phyloP scores from a whole-genome alignment of 2,797 vertebrate species.

The Amblyraja radiata region DNA sequence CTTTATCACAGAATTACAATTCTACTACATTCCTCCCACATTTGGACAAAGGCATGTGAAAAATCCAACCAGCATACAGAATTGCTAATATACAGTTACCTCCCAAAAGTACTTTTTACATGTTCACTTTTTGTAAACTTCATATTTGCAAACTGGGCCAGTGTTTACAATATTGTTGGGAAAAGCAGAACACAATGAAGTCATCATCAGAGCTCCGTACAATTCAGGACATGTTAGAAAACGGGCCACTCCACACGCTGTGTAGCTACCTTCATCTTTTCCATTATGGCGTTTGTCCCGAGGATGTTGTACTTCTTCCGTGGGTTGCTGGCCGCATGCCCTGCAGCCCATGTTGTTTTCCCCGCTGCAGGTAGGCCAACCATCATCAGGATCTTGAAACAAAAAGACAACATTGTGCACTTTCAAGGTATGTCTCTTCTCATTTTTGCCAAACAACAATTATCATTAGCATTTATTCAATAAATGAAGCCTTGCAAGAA shows the following conservation, averaged over 20 bases:
- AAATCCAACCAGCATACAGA: not conserved
- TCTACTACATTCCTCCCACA: not conserved
- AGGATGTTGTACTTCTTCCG: constrained; percentile 86
- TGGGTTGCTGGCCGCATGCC: constrained; percentile 70
- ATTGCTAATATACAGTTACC: not conserved
- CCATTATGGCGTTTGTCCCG: constrained; percentile 93
- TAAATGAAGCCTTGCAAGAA: not conserved
- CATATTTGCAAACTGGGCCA: not conserved
- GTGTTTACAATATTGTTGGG: not conserved
- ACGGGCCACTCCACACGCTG: not conserved
- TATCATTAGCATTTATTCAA: not conserved
- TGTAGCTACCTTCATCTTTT: constrained; percentile 82
- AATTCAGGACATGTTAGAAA: not conserved
- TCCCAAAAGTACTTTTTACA: too few relatives aligned
- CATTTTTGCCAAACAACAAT: not conserved
- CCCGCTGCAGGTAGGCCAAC: constrained; percentile 86
- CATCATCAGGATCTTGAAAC: constrained; percentile 83
- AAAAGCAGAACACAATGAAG: not conserved
- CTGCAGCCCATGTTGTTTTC: constrained; percentile 86
- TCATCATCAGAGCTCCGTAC: not conserved
- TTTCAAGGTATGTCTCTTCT: not conserved
- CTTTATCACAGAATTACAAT: not conserved
- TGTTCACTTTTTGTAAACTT: not conserved
- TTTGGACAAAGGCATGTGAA: not conserved
- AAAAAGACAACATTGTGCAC: not conserved